phyloP scores from a whole-genome alignment of 2,888 invertebrate species.

The Eristalinus aeneus region DNA sequence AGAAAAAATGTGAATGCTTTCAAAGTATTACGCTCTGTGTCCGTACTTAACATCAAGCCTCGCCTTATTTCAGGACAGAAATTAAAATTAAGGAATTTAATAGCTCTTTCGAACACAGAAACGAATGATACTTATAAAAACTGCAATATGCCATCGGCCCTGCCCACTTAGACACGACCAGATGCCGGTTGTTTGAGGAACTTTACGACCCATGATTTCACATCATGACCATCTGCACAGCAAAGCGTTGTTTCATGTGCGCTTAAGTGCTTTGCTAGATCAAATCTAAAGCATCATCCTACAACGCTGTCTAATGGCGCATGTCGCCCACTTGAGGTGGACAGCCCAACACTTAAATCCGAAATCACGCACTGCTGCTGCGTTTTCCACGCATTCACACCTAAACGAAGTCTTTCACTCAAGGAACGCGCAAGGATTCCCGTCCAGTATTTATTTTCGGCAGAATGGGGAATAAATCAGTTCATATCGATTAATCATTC shows the following conservation, averaged over 20 bases:
- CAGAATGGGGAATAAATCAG: constrained; percentile 11
- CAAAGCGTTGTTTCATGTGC: neutral
- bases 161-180: neutral
- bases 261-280: neutral
- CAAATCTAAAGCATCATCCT: neutral
- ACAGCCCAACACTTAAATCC: constrained; percentile 71
- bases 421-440: neutral
- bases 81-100: too few relatives aligned
- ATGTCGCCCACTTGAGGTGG: constrained; percentile 47
- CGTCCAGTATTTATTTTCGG: neutral
- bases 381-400: neutral
- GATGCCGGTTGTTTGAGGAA: neutral
- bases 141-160: neutral
- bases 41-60: too few relatives aligned
- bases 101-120: neutral
- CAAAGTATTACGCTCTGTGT: too few relatives aligned
- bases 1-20: too few relatives aligned
- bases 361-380: constrained; percentile 71
- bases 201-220: neutral
- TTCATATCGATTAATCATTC: constrained; percentile 30
- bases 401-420: neutral
- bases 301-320: neutral
- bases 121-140: neutral
- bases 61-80: too few relatives aligned
- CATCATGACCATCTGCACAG: constrained; percentile 68